Conservation (phyloP, 2,888 invertebrate species). For the Stenodera caucasica region DNA sequence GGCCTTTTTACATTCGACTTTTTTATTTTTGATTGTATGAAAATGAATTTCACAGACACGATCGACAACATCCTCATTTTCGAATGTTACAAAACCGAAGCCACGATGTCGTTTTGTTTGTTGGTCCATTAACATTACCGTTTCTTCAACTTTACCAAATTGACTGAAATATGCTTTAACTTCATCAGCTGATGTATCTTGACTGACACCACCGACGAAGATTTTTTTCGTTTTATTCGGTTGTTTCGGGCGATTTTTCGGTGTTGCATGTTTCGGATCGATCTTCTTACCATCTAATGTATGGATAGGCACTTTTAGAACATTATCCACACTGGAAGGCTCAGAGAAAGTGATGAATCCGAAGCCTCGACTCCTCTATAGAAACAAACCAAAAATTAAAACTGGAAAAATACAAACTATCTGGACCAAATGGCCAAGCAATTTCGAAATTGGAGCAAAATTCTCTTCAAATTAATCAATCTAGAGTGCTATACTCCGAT, state of each 20-base stretch:
- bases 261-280: constrained; percentile 92
- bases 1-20: constrained; percentile 86
- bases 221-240: constrained; percentile 86
- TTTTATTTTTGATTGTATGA: constrained; percentile 90
- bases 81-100: constrained; percentile 90
- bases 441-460: no score
- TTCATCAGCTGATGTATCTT: constrained; percentile 89
- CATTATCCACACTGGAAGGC: constrained; percentile 87
- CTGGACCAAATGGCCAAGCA: no score
- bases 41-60: constrained; percentile 93
- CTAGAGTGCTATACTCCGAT: no score
- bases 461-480: no score
- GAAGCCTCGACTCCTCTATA: constrained; percentile 91
- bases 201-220: constrained; percentile 89
- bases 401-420: neutral
- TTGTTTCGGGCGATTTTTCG: constrained; percentile 82
- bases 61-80: constrained; percentile 88
- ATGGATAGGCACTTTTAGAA: constrained; percentile 86
- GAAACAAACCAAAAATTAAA: constrained; percentile 41
- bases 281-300: constrained; percentile 92
- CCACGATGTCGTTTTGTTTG: constrained; percentile 90
- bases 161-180: constrained; percentile 88
- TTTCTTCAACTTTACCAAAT: constrained; percentile 88
- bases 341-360: constrained; percentile 94
- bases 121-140: constrained; percentile 93